Evolutionary conservation across 1,140 invertebrate species (phyloP).

Genomic region (Drosophila lowei): DNA sequence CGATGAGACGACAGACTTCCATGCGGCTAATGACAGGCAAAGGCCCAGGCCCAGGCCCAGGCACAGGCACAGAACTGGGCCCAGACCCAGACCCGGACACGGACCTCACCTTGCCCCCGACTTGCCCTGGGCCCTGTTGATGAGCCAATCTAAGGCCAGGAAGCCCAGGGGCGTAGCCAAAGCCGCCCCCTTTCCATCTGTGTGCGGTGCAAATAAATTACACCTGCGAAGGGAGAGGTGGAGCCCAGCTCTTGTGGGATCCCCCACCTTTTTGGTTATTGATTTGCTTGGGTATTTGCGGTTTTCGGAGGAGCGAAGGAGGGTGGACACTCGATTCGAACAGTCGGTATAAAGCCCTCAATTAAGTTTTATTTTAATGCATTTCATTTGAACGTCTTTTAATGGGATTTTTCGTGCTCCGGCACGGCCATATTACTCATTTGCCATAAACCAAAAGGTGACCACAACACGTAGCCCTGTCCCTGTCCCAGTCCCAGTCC

Average conservation of each 20-base stretch:
- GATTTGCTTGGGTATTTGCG: slow-evolving; percentile 68
- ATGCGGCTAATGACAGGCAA: slow-evolving; percentile 54
- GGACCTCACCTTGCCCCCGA: background rate
- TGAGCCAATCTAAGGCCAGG: slow-evolving; percentile 64
- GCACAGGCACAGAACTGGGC: slow-evolving; percentile 2
- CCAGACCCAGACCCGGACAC: background rate
- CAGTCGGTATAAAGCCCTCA: slow-evolving; percentile 63
- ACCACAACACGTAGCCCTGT: slow-evolving; percentile 74
- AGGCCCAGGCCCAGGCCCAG: background rate
- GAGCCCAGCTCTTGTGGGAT: slow-evolving; percentile 1
- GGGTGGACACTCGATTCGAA: slow-evolving; percentile 19
- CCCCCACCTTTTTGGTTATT: slow-evolving; percentile 56
- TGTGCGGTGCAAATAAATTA: slow-evolving; percentile 59
- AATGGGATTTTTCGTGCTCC: slow-evolving; percentile 71
- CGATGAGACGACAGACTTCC: slow-evolving; percentile 38
- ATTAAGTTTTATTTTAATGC: slow-evolving; percentile 81
- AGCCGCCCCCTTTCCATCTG: slow-evolving; percentile 28
- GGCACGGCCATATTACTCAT: slow-evolving; percentile 72
- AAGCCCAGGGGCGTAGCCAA: slow-evolving; percentile 30
- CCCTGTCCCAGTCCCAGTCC: background rate
- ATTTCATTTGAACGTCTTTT: slow-evolving; percentile 80
- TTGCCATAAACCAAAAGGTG: slow-evolving; percentile 79
- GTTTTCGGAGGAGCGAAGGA: slow-evolving; percentile 16
- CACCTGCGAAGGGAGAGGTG: slow-evolving; percentile 38
- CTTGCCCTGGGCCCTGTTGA: slow-evolving; percentile 23